A percentile compares a stretch with the other conserved stretches of the same genome.
Conservation (phyloP, 2,888 invertebrate genomes). For the Apantesis nais region DNA sequence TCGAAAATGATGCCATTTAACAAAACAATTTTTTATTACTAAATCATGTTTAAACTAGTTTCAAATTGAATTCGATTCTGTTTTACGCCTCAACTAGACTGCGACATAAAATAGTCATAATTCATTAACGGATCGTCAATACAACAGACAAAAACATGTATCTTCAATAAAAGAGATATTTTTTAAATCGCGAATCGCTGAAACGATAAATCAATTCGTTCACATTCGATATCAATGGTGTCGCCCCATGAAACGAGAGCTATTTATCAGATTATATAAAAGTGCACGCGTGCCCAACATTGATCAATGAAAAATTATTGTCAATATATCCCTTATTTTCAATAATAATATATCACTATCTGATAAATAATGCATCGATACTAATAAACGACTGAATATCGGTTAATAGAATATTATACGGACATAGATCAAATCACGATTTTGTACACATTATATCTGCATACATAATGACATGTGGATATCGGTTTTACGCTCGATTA, state of each 20-base stretch:
- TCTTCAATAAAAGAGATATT: conserved; percentile 54
- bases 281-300: conserved; percentile 71
- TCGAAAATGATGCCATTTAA: conserved; percentile 10
- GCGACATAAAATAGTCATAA: conserved; percentile 52
- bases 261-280: conserved; percentile 78
- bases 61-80: conserved; percentile 39
- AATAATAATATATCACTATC: conserved; percentile 71
- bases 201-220: conserved; percentile 75
- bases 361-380: conserved; percentile 51
- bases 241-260: conserved; percentile 71
- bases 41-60: conserved; percentile 35
- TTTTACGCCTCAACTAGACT: conserved; percentile 26
- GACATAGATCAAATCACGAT: conserved; percentile 66
- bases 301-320: conserved; percentile 76
- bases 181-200: conserved; percentile 67
- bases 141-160: conserved; percentile 53
- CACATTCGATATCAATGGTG: conserved; percentile 70
- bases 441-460: conserved; percentile 66
- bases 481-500: conserved; percentile 62
- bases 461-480: conserved; percentile 64
- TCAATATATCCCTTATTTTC: conserved; percentile 71
- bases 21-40: conserved; percentile 25
- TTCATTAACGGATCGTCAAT: conserved; percentile 62
- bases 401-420: conserved; percentile 77
- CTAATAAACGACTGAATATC: conserved; percentile 56